Evolutionary conservation across 1,140 invertebrate species (phyloP).

Genomic region (Phocides pigmalion): DNA sequence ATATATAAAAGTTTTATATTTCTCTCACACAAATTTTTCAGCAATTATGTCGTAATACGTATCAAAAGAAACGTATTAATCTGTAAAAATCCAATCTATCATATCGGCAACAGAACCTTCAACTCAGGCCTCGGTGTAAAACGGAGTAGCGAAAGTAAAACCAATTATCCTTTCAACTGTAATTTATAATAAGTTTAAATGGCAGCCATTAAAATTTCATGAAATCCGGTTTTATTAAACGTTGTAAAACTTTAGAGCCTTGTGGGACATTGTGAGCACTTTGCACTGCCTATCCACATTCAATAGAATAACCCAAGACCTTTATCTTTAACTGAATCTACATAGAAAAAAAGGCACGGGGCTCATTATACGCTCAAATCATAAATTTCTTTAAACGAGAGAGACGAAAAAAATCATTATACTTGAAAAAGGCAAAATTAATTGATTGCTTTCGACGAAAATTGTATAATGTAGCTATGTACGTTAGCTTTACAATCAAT

Average conservation of each 20-base stretch:
- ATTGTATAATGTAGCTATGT: too few species aligned
- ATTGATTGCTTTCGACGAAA: too few species aligned
- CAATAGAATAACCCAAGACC: constrained; percentile 8
- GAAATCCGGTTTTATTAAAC: constrained; percentile 26
- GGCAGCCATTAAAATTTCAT: constrained; percentile 13
- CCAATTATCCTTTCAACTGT: constrained; percentile 14
- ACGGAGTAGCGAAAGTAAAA: constrained; percentile 9
- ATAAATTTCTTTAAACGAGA: background rate
- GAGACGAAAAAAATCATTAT: background rate
- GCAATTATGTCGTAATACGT: too few species aligned
- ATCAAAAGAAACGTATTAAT: too few species aligned
- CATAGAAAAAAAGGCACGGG: background rate
- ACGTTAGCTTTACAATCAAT: too few species aligned
- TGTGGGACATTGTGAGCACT: constrained; percentile 4
- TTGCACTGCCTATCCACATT: constrained; percentile 16
- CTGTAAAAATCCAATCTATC: too few species aligned
- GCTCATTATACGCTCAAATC: background rate
- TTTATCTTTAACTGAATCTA: background rate
- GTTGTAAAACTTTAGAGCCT: constrained; percentile 18
- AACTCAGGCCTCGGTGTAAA: constrained; percentile 22
- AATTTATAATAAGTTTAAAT: constrained; percentile 20
- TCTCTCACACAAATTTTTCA: too few species aligned
- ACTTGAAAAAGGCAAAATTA: too few species aligned
- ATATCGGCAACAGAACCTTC: background rate
- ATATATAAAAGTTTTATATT: too few species aligned